These are phyloP conservation scores for Ivindomyrus marchei DNA, from an alignment of 2,113 vertebrate genomes.

Conservation along the genomic window DNA sequence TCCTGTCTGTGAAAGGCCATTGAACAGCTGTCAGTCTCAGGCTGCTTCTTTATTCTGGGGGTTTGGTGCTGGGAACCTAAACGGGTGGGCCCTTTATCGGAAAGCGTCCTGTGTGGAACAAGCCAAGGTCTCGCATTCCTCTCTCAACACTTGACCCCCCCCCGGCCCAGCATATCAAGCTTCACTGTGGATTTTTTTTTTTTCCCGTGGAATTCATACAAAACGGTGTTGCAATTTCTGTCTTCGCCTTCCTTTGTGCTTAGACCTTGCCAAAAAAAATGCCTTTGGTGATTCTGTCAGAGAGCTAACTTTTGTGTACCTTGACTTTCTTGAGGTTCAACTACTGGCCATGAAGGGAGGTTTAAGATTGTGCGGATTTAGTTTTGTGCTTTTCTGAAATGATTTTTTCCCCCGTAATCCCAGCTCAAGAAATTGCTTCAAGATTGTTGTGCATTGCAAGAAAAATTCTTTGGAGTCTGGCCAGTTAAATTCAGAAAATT, in stretches of 20 bases:
- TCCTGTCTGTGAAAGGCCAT: neutral
- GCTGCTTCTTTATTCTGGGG: neutral
- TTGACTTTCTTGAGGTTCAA: neutral
- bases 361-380: neutral
- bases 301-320: neutral
- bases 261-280: neutral
- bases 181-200: slow-evolving; percentile 26
- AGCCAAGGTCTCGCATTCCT: slow-evolving; percentile 25
- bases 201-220: slow-evolving; percentile 29
- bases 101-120: neutral
- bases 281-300: neutral
- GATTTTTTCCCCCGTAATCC: slow-evolving; percentile 41
- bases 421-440: slow-evolving; percentile 56
- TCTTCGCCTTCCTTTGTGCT: neutral
- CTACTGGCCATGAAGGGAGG: neutral
- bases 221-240: neutral
- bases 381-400: slow-evolving; percentile 13
- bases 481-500: slow-evolving; percentile 50
- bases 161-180: neutral
- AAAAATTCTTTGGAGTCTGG: slow-evolving; percentile 44
- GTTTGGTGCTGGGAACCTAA: neutral
- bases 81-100: neutral
- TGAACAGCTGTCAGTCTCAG: neutral
- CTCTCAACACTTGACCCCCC: neutral
- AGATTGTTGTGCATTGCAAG: slow-evolving; percentile 50